Evolutionary conservation across 1,140 invertebrate species (phyloP).

Genomic region (Drosophila sp.): DNA sequence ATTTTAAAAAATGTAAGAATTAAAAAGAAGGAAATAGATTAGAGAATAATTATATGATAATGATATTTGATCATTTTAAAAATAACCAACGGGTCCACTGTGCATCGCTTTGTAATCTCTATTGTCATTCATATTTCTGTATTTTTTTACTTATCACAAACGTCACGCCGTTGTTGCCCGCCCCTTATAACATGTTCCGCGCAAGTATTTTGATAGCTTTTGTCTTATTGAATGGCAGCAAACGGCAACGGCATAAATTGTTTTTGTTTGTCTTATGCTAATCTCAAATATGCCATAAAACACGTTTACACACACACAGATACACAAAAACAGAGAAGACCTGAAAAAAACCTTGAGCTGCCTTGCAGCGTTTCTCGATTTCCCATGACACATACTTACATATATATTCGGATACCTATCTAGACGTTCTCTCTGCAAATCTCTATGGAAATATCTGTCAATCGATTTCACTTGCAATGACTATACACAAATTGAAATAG

Average conservation of each 20-base stretch:
- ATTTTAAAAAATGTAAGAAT: too few relatives aligned
- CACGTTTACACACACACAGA: slow-evolving; percentile 30
- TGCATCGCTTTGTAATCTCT: background rate
- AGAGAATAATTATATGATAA: too few relatives aligned
- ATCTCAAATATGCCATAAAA: slow-evolving; percentile 31
- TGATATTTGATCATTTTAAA: too few relatives aligned
- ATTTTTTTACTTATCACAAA: slow-evolving; percentile 22
- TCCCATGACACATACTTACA: slow-evolving; percentile 41
- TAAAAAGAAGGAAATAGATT: too few relatives aligned
- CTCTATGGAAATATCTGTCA: slow-evolving; percentile 31
- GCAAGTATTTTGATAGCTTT: slow-evolving; percentile 50
- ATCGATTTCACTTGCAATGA: slow-evolving; percentile 45
- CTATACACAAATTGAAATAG: slow-evolving; percentile 28
- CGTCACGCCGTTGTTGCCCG: background rate
- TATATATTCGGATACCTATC: background rate
- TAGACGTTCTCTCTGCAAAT: slow-evolving; percentile 30
- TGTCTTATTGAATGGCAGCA: slow-evolving; percentile 51
- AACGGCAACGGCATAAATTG: slow-evolving; percentile 24
- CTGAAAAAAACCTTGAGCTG: slow-evolving; percentile 42
- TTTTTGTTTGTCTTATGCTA: slow-evolving; percentile 37
- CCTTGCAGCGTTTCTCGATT: slow-evolving; percentile 53
- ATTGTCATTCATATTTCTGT: background rate
- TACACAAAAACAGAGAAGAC: background rate
- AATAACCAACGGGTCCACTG: too few relatives aligned
- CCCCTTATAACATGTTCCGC: slow-evolving; percentile 39